Conservation (phyloP, 2,888 invertebrate species). For the Hipparchia semele region DNA sequence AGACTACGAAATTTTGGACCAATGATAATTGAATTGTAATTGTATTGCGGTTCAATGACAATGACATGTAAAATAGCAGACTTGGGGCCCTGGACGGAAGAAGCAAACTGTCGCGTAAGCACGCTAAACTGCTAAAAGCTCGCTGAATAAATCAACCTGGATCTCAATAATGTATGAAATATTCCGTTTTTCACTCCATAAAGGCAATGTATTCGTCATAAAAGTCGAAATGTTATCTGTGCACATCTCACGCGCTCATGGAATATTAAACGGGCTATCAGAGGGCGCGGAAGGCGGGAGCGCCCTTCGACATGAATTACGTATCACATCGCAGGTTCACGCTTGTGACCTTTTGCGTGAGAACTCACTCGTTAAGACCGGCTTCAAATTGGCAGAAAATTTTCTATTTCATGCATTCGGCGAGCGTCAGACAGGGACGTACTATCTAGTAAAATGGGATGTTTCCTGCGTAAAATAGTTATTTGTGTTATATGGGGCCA, state of each 20-base stretch:
- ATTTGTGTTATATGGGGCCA: too few species aligned
- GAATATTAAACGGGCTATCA: constrained; percentile 12
- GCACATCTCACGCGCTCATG: constrained; percentile 1
- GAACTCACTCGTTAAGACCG: not conserved
- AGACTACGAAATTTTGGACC: too few species aligned
- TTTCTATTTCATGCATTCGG: not conserved
- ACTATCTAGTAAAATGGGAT: too few species aligned
- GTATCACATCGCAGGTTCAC: not conserved
- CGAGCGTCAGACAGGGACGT: too few species aligned
- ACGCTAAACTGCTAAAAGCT: not conserved
- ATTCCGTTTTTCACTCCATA: constrained; percentile 7
- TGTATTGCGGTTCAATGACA: too few species aligned
- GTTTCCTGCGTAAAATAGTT: too few species aligned
- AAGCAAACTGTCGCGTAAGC: not conserved
- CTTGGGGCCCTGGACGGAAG: too few species aligned
- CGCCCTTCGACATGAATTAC: constrained; percentile 1
- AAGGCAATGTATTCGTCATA: constrained; percentile 6
- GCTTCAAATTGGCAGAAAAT: not conserved
- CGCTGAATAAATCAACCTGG: not conserved
- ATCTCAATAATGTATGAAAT: not conserved
- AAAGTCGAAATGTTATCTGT: constrained; percentile 8
- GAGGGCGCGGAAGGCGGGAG: not conserved
- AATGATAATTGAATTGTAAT: too few species aligned
- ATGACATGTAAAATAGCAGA: too few species aligned
- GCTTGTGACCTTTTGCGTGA: not conserved